Conservation (phyloP, 2,113 vertebrate genomes). For the Rhagologus leucostigma region DNA sequence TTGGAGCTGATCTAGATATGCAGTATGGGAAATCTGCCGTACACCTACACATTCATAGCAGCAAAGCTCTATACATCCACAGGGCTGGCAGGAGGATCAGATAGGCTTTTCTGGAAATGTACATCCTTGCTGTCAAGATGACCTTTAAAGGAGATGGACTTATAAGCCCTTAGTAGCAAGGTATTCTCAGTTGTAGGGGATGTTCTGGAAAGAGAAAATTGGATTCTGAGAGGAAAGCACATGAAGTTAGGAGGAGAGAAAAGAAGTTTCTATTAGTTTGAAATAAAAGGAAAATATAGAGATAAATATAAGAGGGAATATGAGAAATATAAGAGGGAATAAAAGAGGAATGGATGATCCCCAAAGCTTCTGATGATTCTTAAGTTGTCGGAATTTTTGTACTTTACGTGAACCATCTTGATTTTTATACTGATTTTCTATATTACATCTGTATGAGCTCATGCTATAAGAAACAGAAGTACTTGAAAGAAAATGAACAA, state of each 20-base stretch:
- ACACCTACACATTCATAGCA: not conserved
- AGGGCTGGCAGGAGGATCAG: not conserved
- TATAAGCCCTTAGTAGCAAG: not conserved
- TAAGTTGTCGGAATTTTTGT: not conserved
- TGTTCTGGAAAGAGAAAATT: not conserved
- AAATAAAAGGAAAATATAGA: not conserved
- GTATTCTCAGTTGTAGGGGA: not conserved
- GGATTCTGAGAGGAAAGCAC: not conserved
- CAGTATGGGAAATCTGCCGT: not conserved
- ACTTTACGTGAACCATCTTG: slow-evolving; percentile 18
- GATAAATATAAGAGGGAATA: not conserved
- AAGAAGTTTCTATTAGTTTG: not conserved
- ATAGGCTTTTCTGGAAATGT: not conserved
- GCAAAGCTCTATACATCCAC: not conserved
- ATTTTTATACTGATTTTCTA: slow-evolving; percentile 1
- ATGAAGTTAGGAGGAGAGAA: not conserved
- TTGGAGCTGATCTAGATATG: not conserved
- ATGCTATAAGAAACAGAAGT: slow-evolving; percentile 61
- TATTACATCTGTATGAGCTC: slow-evolving; percentile 32
- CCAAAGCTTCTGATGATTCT: not conserved
- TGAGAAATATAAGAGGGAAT: not conserved
- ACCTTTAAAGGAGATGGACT: not conserved
- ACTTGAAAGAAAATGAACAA: slow-evolving; percentile 62
- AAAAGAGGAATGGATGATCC: not conserved
- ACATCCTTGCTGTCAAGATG: not conserved